These are phyloP conservation scores for Allygus modestus DNA, from an alignment of 2,888 invertebrate genomes.

Conservation along the genomic window DNA sequence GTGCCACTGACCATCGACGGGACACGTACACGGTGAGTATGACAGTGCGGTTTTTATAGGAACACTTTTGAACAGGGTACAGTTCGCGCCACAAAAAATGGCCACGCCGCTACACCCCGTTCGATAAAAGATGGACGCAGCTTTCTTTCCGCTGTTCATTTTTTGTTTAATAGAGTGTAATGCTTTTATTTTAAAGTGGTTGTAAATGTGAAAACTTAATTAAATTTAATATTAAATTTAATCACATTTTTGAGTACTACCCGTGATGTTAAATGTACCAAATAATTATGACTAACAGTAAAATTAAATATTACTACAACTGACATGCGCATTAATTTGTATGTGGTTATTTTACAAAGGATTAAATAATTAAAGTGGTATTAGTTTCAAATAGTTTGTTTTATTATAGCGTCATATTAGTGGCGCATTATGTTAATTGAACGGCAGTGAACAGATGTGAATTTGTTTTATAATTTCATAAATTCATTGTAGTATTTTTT, in stretches of 20 bases:
- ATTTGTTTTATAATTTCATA: too few species aligned
- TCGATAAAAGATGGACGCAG: constrained; percentile 38
- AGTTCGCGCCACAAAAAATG: constrained; percentile 56
- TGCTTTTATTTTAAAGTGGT: background rate
- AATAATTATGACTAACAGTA: too few species aligned
- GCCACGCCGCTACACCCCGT: constrained; percentile 42
- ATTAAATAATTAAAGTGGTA: too few species aligned
- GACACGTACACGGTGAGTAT: background rate
- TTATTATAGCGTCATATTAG: too few species aligned
- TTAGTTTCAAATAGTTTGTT: too few species aligned
- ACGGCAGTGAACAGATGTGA: too few species aligned
- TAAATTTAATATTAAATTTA: too few species aligned
- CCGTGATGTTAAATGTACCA: too few species aligned
- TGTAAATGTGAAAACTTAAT: background rate
- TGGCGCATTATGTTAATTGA: too few species aligned
- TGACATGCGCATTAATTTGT: background rate
- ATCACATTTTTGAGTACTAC: too few species aligned
- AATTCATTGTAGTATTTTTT: too few species aligned
- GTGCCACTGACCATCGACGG: constrained; percentile 2
- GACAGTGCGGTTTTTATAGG: background rate
- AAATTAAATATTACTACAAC: background rate
- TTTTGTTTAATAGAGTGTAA: constrained; percentile 21
- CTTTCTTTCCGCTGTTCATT: constrained; percentile 12
- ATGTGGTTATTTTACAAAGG: background rate
- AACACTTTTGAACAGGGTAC: constrained; percentile 29